Evolutionary conservation across 1,140 invertebrate genomes (phyloP), one percentile per base, ranked within the genome.

Genomic region (Eriocheir sinensis): DNA sequence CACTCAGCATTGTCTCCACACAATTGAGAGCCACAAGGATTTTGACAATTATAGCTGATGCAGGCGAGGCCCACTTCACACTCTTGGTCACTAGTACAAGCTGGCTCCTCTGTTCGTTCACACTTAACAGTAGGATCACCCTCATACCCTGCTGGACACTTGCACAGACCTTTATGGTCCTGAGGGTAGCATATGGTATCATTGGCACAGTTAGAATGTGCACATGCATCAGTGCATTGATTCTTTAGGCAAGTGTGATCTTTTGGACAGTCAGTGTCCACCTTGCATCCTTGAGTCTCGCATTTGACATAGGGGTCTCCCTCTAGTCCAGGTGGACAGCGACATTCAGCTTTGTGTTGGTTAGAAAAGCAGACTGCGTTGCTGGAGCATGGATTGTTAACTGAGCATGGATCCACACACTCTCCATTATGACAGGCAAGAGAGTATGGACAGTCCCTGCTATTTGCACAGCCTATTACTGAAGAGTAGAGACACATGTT

Each of bases 351-450:
- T 96, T 97, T 97, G 96, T 98, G 98, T 93, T 98, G 97, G 95
- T 98, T 97, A 0, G 98, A 98, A 89, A 98, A 98, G 96, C 98
- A 99, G 93, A 98, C 97, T 2, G 98, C 98, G 30, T 98, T 98
- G 53, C 97, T 96, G 34, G 98, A 98, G 96, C 98, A 99, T 0
- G 98, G 97, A 94, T 98, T 97, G 32, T 97, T 97, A 0, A 96
- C 96, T 4, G 92, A 38, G 60, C 95, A 96, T 9, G 96, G 95
- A 38, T 95, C 89, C 40, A 88, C 30, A 83, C 96, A 96, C 34
- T 94, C 72, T 44, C 91, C 72, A 89, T 95, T 96, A 72, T 93
- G 89, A 83, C 96, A 96, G 27, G 40, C 90, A 89, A 90, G 81
- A 40, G 95, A 93, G 89, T 83, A 48, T 79, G 96, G 96, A 89